Base-by-base conservation (phyloP, 1,140 invertebrate genomes). In the Monochamus saltuarius region DNA sequence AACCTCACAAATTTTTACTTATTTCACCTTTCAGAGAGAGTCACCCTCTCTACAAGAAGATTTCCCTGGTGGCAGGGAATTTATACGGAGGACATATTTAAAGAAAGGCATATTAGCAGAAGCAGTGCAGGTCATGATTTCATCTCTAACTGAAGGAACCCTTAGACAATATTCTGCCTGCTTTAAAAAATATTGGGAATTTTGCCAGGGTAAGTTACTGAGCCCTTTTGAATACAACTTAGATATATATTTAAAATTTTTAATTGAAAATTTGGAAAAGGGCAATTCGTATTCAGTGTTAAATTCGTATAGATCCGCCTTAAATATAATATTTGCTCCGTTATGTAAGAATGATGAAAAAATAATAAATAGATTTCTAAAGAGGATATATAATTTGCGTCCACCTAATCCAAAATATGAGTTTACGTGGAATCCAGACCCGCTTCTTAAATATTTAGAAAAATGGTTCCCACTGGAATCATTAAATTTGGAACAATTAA, bases 31-130 rank as follows among this genome's bases (percentile, higher is more conserved):
- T 29, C 47, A 50, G 47, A 10, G 13, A 46, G 17, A 13, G 13
- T 10, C 16, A 46, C 45, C 45, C 45, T 46, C 16, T 46, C n/a
- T 14, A 46, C 43, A 11, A 46, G 45, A 11, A 46, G 45, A 17
- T 11, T 11, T 11, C n/a, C n/a, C n/a, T n/a, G n/a, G n/a, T n/a
- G n/a, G n/a, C n/a, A n/a, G n/a, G n/a, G n/a, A n/a, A n/a, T 46
- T 46, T 46, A 7, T 46, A n/a, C 13, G 43, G 43, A 9, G 9
- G 19, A 17, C 16, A 6, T 46, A 10, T 9, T 17, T 13, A 19
- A 14, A 14, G 16, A 46, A 46, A 11, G 45, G 45, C 10, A 13
- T 16, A 6, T 7, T 13, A 46, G 16, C 13, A 46, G n/a, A 13
- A 13, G 19, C 16, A 16, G 10, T 17, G 10, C 4, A 13, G 4